Evolutionary conservation across 2,797 vertebrate species (phyloP).

Genomic region (Bufotes viridis): DNA sequence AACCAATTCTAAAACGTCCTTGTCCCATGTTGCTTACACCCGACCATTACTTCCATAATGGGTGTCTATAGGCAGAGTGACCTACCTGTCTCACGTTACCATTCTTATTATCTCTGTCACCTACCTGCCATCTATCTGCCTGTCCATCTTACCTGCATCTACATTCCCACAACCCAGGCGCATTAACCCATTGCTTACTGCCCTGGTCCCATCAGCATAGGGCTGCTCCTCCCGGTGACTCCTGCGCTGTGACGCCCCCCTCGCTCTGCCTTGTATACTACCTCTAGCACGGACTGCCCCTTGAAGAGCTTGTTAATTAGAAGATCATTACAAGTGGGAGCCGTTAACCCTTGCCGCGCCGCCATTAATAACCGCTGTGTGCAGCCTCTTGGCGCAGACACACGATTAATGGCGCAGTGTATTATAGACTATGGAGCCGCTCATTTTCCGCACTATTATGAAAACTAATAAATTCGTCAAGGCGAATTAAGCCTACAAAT

Average conservation of each 20-base stretch:
- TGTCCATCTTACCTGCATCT: too few relatives aligned
- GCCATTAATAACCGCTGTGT: constrained; percentile 82
- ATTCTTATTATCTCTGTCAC: too few relatives aligned
- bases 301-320: constrained; percentile 92
- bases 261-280: constrained; percentile 71
- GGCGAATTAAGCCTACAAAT: constrained; percentile 84
- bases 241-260: too few relatives aligned
- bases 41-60: neutral
- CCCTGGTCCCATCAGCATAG: too few relatives aligned
- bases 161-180: too few relatives aligned
- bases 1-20: neutral
- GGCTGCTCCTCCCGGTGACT: too few relatives aligned
- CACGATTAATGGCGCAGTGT: constrained; percentile 79
- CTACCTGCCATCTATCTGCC: too few relatives aligned
- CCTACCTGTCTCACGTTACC: too few relatives aligned
- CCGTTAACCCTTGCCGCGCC: constrained; percentile 77
- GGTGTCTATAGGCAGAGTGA: neutral
- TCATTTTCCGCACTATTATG: constrained; percentile 77
- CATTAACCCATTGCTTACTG: too few relatives aligned
- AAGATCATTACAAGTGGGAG: constrained; percentile 89
- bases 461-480: constrained; percentile 87
- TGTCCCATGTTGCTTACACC: neutral
- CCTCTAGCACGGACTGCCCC: constrained; percentile 79
- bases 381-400: constrained; percentile 76
- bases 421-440: constrained; percentile 74